Evolutionary conservation across 2,113 vertebrate genomes (phyloP).

Genomic region (Prolemur simus): DNA sequence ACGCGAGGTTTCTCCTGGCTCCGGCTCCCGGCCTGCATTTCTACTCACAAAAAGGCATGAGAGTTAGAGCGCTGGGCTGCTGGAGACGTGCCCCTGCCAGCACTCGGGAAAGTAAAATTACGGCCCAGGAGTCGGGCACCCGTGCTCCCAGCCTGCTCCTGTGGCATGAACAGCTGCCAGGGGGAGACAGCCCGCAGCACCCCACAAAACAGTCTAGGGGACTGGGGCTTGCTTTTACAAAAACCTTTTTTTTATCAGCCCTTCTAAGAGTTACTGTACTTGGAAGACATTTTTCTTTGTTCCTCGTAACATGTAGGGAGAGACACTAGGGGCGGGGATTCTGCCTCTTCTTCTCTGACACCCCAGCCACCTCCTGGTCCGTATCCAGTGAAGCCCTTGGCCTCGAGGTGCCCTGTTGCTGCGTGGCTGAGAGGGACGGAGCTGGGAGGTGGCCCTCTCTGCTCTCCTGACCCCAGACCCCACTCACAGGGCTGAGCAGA

Average conservation of each 20-base stretch:
- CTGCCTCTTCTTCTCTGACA: background rate
- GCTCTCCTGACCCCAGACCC: background rate
- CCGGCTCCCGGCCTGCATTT: background rate
- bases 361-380: background rate
- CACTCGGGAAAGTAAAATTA: background rate
- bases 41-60: background rate
- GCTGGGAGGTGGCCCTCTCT: background rate
- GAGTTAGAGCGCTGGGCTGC: background rate
- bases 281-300: background rate
- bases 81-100: background rate
- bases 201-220: background rate
- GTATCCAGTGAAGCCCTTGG: background rate
- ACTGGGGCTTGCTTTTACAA: background rate
- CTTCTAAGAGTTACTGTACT: background rate
- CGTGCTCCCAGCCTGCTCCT: background rate
- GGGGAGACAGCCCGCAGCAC: background rate
- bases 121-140: accelerated
- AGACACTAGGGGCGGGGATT: accelerated
- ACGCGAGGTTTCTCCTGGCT: background rate
- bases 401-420: background rate
- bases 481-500: background rate
- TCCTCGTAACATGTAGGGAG: background rate
- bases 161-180: background rate
- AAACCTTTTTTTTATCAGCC: background rate
- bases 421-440: background rate